These are phyloP conservation scores for Anarsia innoxiella DNA, from an alignment of 2,888 invertebrate genomes.

Conservation along the genomic window DNA sequence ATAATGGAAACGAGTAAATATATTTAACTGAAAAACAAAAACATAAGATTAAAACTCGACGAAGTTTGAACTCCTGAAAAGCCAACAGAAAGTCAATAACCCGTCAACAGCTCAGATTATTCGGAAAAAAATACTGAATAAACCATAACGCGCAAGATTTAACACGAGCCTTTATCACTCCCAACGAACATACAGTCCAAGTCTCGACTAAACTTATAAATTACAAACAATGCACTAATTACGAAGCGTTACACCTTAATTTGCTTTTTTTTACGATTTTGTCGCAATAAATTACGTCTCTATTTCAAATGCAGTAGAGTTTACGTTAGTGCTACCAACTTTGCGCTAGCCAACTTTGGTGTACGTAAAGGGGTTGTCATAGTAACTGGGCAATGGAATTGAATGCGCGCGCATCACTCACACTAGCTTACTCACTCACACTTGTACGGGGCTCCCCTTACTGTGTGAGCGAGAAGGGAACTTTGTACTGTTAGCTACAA, in stretches of 20 bases:
- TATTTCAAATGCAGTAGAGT: neutral
- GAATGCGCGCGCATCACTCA: constrained; percentile 67
- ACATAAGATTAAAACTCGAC: too few relatives aligned
- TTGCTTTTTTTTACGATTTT: constrained; percentile 31
- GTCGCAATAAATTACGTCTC: neutral
- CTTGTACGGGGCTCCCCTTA: constrained; percentile 37
- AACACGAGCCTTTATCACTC: too few relatives aligned
- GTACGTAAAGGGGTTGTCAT: constrained; percentile 72
- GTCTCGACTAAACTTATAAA: too few relatives aligned
- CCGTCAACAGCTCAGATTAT: too few relatives aligned
- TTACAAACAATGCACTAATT: constrained; percentile 59
- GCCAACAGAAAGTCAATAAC: too few relatives aligned
- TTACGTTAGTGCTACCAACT: constrained; percentile 31
- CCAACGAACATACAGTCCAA: too few relatives aligned
- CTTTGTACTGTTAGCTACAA: constrained; percentile 36
- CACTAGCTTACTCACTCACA: constrained; percentile 30
- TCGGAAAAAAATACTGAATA: too few relatives aligned
- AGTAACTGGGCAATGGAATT: constrained; percentile 64
- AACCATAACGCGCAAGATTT: too few relatives aligned
- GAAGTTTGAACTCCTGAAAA: too few relatives aligned
- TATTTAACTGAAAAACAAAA: too few relatives aligned
- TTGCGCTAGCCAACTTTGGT: constrained; percentile 61
- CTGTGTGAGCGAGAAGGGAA: constrained; percentile 44
- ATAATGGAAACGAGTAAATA: too few relatives aligned
- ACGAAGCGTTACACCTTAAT: constrained; percentile 64